These are phyloP conservation scores for Diplodus sargus DNA, from an alignment of 2,797 vertebrate genomes.

Conservation along the genomic window DNA sequence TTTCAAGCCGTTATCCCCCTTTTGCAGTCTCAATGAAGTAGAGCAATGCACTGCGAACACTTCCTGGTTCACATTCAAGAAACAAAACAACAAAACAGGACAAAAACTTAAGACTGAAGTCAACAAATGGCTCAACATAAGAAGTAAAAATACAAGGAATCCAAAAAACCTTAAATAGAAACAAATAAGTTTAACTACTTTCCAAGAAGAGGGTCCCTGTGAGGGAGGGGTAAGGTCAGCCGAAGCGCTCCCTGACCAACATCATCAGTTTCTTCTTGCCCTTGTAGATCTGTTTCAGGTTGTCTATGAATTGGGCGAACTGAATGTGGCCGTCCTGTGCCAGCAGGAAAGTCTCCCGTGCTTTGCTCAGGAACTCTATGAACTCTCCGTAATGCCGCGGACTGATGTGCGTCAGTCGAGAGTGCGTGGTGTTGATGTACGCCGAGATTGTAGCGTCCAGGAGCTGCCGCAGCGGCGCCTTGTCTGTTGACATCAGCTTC, in stretches of 20 bases:
- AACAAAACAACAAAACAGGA: slow-evolving; percentile 71
- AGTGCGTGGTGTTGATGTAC: slow-evolving; percentile 99
- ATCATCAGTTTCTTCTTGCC: slow-evolving; percentile 99
- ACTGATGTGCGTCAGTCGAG: slow-evolving; percentile 98
- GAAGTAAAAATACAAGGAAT: slow-evolving; percentile 68
- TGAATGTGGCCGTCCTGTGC: slow-evolving; percentile 98
- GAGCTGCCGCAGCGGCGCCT: slow-evolving; percentile 96
- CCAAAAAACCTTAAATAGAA: slow-evolving; percentile 76
- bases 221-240: slow-evolving; percentile 82
- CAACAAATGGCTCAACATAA: slow-evolving; percentile 82
- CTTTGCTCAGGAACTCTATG: slow-evolving; percentile 98
- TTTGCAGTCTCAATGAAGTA: slow-evolving; percentile 68
- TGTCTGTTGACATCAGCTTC: slow-evolving; percentile 98
- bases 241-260: slow-evolving; percentile 96
- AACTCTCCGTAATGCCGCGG: slow-evolving; percentile 98
- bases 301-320: slow-evolving; percentile 99
- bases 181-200: slow-evolving; percentile 66
- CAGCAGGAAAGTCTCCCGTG: slow-evolving; percentile 95
- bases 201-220: slow-evolving; percentile 59
- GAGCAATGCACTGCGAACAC: slow-evolving; percentile 74
- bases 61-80: slow-evolving; percentile 79
- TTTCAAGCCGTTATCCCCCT: slow-evolving; percentile 57
- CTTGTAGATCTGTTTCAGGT: slow-evolving; percentile 99
- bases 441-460: slow-evolving; percentile 97
- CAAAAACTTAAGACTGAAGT: slow-evolving; percentile 66